Evolutionary conservation across 2,797 vertebrate genomes (phyloP).

Genomic region (Microtus agrestis): DNA sequence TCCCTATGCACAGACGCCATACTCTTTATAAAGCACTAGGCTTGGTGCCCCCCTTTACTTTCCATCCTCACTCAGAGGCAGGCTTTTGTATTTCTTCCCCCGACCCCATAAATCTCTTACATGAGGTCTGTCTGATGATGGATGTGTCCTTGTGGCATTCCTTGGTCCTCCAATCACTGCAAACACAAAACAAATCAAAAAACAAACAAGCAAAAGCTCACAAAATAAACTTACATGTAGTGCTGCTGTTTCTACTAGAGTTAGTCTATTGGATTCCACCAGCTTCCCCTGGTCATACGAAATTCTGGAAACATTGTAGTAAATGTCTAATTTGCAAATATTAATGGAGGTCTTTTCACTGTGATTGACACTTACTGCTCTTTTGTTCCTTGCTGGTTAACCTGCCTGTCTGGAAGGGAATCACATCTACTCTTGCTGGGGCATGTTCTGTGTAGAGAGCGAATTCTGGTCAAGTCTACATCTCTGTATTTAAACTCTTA

Average conservation of each 20-base stretch:
- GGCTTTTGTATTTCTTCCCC: fast-evolving
- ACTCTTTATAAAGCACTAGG: background rate
- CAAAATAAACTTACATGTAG: background rate
- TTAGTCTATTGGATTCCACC: background rate
- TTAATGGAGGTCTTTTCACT: background rate
- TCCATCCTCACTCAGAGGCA: background rate
- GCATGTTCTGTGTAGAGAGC: background rate
- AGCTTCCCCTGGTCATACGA: background rate
- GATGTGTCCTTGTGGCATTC: background rate
- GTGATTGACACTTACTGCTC: background rate
- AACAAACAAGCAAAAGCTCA: too few species aligned
- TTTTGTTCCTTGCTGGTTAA: background rate
- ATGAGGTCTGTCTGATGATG: background rate
- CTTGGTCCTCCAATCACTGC: background rate
- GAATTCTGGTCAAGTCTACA: background rate
- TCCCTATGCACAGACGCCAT: background rate
- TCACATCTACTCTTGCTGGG: background rate
- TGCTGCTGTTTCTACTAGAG: background rate
- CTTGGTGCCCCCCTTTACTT: background rate
- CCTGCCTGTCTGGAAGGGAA: background rate
- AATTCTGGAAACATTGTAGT: background rate
- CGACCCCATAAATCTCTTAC: too few species aligned
- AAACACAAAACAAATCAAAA: background rate
- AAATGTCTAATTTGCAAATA: constrained; percentile 37
- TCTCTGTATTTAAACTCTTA: constrained; percentile 55